Evolutionary conservation across 2,797 vertebrate species (phyloP), one percentile per base, ranked within the genome.

Genomic region (Pachyuromys duprasi): DNA sequence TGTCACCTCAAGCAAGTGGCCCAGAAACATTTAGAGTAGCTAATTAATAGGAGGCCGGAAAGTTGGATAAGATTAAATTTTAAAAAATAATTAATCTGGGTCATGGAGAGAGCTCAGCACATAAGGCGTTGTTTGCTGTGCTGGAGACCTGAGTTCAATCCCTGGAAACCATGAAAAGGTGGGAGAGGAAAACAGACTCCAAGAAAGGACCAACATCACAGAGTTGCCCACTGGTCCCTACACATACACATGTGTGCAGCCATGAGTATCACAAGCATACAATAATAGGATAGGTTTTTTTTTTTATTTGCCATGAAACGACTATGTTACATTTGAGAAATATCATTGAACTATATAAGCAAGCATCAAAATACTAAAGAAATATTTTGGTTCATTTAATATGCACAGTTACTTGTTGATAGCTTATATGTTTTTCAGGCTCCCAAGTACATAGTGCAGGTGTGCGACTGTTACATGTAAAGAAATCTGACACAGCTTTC

Each of bases 281-380:
- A 53, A 9, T 5, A n/a, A 49, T 26, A 84, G 63, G 12, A n/a
- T 53, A 13, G 28, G 31, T 31, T 22, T 76, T 74, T 78, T 20
- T 24, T 79, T 79, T 55, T 33, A 84, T 20, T 33, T 83, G 28
- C 33, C 14, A 75, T 86, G 67, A 67, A 91, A 33, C 79, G 7
- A 72, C 26, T 33, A 80, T 39, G n/a, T 33, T 93, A 60, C 39
- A 36, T 67, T 82, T 89, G 80, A 92, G 83, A 94, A 89, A 22
- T 80, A 18, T 3, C 65, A 36, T 31, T 79, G 28, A 53, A 81
- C 8, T 55, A 53, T 91, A 12, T 36, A 53, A 45, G 36, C 65
- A 26, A 9, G 90, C 17, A 49, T 82, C 74, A 83, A 96, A 94
- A 93, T 11, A 74, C 63, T 69, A 31, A 89, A 80, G 49, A 96